Base-by-base conservation (phyloP, 2,888 invertebrate species). In the Alsophila aescularia region DNA sequence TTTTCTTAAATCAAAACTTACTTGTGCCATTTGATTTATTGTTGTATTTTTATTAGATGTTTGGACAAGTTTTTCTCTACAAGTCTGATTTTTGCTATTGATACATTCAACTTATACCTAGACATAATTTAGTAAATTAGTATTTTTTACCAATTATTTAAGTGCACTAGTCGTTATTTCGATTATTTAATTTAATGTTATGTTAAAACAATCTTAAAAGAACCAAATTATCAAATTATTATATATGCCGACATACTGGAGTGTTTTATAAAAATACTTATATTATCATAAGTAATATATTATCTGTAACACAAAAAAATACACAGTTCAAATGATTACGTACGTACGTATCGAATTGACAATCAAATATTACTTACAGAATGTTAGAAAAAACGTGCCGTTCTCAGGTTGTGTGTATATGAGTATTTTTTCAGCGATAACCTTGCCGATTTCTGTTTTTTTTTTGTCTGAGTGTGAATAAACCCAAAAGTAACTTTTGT, bases 121-220 rank as follows among this genome's bases (percentile, higher is more conserved):
- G 44, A 51, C 18, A 37, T 58, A 56, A 43, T 18, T 32, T 45
- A 53, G 51, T 58, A 40, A 45, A 35, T 52, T 53, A 54, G 42
- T 47, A 27, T 54, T 56, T 37, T 58, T 31, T 69, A 75, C 66
- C 65, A 67, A 35, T 66, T 67, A 61, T 65, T 53, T 62, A 64
- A 67, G 63, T 69, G 64, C 52, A 67, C 77, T 77, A 77, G 76
- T 77, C 76, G 70, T 45, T 52, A 53, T 55, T 50, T 51, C 54
- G 37, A 53, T 64, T 68, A 65, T 67, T 72, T 69, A 60, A 59
- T 63, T 62, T 44, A 8, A 70, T 74, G 58, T 69, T 68, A 66
- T n/a, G 7, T 31, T 12, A n/a, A 31, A 31, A 2, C 2, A 31
- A 31, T 31, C 6, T 27, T 27, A 64, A 66, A 18, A 5, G 60